Evolutionary conservation across 2,888 invertebrate genomes (phyloP).

Genomic region (Saturnia pavonia): DNA sequence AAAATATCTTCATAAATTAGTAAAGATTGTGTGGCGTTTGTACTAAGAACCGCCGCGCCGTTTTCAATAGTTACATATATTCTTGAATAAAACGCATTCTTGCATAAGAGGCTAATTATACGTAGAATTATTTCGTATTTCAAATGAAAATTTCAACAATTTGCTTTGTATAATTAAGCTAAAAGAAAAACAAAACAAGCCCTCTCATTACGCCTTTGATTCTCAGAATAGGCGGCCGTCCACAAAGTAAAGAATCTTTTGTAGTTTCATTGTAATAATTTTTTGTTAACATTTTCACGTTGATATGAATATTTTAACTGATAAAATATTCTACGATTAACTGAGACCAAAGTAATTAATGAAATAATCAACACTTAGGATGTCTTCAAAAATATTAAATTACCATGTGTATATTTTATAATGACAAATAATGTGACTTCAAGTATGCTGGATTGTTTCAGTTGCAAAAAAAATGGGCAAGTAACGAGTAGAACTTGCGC

Average conservation of each 20-base stretch:
- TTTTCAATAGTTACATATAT: background rate
- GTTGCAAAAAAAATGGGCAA: too few relatives aligned
- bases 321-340: background rate
- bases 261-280: background rate
- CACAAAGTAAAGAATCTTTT: background rate
- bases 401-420: too few relatives aligned
- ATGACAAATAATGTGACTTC: too few relatives aligned
- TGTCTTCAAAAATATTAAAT: too few relatives aligned
- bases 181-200: constrained; percentile 3
- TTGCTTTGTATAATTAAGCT: background rate
- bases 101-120: background rate
- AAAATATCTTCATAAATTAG: too few relatives aligned
- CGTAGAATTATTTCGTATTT: background rate
- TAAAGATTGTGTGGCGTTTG: background rate
- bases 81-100: background rate
- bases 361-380: background rate
- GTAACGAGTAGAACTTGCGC: too few relatives aligned
- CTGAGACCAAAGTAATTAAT: background rate
- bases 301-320: background rate
- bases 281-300: background rate
- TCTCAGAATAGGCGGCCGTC: background rate
- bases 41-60: background rate
- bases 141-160: background rate
- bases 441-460: too few relatives aligned
- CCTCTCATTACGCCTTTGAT: constrained; percentile 1